Evolutionary conservation across 2,888 invertebrate genomes (phyloP).

Genomic region (Protodeltote pygarga): DNA sequence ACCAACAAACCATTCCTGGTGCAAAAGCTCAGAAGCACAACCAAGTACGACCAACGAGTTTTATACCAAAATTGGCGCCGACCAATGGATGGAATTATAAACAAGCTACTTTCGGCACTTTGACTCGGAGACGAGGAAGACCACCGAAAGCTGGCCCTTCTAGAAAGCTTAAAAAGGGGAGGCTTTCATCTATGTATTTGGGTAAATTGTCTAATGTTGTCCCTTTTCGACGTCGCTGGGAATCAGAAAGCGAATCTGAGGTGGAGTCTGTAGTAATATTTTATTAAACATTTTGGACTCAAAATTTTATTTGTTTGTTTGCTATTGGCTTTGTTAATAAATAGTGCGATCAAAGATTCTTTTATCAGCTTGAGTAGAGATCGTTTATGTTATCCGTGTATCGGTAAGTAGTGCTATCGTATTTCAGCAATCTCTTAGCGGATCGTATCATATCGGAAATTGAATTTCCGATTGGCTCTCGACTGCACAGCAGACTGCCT

Average conservation of each 20-base stretch:
- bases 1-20: background rate
- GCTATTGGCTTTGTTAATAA: slow-evolving; percentile 30
- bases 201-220: slow-evolving; percentile 60
- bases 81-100: background rate
- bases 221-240: slow-evolving; percentile 21
- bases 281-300: slow-evolving; percentile 17
- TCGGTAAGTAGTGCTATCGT: slow-evolving; percentile 59
- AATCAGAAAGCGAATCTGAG: slow-evolving; percentile 43
- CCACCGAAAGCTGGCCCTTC: slow-evolving; percentile 50
- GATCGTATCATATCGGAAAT: slow-evolving; percentile 83
- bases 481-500: slow-evolving; percentile 62
- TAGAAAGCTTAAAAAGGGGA: slow-evolving; percentile 33
- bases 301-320: background rate
- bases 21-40: background rate
- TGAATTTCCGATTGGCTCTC: slow-evolving; percentile 81
- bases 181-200: slow-evolving; percentile 43
- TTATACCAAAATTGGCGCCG: slow-evolving; percentile 1
- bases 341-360: slow-evolving; percentile 26
- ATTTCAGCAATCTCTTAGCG: slow-evolving; percentile 78
- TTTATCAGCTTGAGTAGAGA: slow-evolving; percentile 46
- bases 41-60: too few species aligned
- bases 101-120: background rate
- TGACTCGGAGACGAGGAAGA: slow-evolving; percentile 28
- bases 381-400: slow-evolving; percentile 53
- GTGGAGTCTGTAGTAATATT: slow-evolving; percentile 26